These are phyloP conservation scores for Chesias legatella DNA, from an alignment of 2,888 invertebrate species.

Conservation along the genomic window DNA sequence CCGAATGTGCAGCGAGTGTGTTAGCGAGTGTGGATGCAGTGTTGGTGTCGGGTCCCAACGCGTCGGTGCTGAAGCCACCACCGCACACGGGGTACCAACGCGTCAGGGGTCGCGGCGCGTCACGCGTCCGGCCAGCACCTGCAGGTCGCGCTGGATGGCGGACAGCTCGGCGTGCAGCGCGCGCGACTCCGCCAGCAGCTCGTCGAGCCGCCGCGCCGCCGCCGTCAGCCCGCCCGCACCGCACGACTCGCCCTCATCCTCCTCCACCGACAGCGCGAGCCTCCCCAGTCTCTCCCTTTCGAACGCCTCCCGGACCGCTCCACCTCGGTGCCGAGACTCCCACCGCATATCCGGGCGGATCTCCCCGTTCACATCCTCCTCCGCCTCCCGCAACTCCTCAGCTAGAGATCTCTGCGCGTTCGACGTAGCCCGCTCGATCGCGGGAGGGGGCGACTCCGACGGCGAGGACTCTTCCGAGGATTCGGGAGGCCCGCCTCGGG, in stretches of 20 bases:
- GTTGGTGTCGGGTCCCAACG: not conserved
- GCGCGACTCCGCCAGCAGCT: conserved; percentile 68
- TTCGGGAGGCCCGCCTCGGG: conserved; percentile 25
- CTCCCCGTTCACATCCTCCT: conserved; percentile 50
- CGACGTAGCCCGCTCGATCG: conserved; percentile 24
- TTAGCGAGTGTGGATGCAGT: no score
- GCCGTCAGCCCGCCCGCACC: conserved; percentile 50
- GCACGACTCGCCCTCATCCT: conserved; percentile 50
- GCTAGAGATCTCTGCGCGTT: conserved; percentile 54
- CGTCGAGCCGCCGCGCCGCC: conserved; percentile 64
- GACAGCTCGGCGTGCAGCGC: conserved; percentile 69
- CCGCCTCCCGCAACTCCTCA: conserved; percentile 67
- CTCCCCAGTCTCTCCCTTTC: conserved; percentile 66
- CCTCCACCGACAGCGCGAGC: conserved; percentile 68
- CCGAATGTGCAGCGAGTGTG: no score
- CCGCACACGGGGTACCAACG: conserved; percentile 62
- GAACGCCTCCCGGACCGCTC: conserved; percentile 50
- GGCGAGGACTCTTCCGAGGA: conserved; percentile 5
- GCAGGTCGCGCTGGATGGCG: conserved; percentile 73
- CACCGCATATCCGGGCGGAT: conserved; percentile 42
- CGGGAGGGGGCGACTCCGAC: conserved; percentile 1
- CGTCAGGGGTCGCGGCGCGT: conserved; percentile 62
- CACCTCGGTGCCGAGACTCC: conserved; percentile 47
- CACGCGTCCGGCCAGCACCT: conserved; percentile 75
- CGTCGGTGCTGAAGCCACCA: conserved; percentile 23